These are phyloP conservation scores for Passer montanus DNA, from an alignment of 2,113 vertebrate species.

Conservation along the genomic window DNA sequence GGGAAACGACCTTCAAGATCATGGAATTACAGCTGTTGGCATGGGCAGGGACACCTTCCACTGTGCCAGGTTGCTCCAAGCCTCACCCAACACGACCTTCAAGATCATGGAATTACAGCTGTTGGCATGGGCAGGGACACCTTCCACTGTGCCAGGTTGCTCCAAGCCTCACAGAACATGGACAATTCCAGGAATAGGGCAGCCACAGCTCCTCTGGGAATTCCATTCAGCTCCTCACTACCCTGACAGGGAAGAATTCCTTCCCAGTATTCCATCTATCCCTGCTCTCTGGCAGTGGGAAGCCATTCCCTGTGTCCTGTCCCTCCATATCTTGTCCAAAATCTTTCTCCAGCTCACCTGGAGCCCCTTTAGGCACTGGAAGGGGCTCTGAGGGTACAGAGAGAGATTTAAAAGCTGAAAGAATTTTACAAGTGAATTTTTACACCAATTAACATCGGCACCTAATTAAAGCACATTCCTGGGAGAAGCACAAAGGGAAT, in stretches of 20 bases:
- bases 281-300: background rate
- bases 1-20: background rate
- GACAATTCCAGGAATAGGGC: background rate
- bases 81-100: rapidly evolving
- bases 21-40: background rate
- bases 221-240: rapidly evolving
- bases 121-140: background rate
- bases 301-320: background rate
- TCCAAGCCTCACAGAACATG: background rate
- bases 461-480: background rate
- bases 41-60: background rate
- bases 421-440: background rate
- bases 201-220: background rate
- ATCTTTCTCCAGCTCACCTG: background rate
- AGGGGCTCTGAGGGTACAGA: background rate
- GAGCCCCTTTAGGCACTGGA: background rate
- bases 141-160: background rate
- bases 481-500: background rate
- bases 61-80: background rate
- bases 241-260: background rate
- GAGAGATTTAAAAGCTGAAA: background rate
- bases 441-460: rapidly evolving
- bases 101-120: background rate
- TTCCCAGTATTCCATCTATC: background rate
- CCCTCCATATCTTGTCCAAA: background rate